Base-by-base conservation (phyloP, 2,888 invertebrate genomes). In the Chloromyia formosa region DNA sequence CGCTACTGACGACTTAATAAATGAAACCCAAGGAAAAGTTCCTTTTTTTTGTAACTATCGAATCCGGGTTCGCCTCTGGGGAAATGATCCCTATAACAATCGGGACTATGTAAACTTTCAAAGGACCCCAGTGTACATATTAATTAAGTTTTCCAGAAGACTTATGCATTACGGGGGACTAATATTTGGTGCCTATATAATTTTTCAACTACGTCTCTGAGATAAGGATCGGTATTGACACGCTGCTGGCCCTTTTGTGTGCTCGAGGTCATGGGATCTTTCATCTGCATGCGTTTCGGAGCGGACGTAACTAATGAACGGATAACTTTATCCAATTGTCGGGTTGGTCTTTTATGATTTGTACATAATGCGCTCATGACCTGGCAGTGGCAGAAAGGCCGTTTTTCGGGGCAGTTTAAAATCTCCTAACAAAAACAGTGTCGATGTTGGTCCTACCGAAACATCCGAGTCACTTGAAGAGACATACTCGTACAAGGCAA, bases 241-340 rank as follows among this genome's bases (percentile, higher is more conserved):
- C 27, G 60, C 10, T 49, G 23, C 27, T 23, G 60, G 20, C 23
- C 60, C 23, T 60, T 60, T 23, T 23, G 49, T n/a, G 14, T n/a
- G 14, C 49, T n/a, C 49, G 16, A 49, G 27, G 27, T 35, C 27
- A 7, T 35, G n/a, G n/a, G 7, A 42, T 42, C 42, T 42, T 42
- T 12, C 42, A 9, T n/a, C n/a, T n/a, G n/a, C n/a, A n/a, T n/a
- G 27, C 49, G 2, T 3, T 49, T n/a, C 49, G 12, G 49, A 5
- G 14, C 49, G 12, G 2, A n/a, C 16, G 10, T 49, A 49, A 12
- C 49, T 23, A 23, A 60, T 60, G 7, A 1, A 23, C 27, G 27
- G 27, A 60, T 60, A 60, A 60, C 7, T 60, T 60, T 23, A 60
- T 60, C 12, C 14, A 60, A 60, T 60, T 60, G 60, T 23, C 20